Evolutionary conservation across 2,888 invertebrate species (phyloP).

Genomic region (Eueremaeus valkanovi): DNA sequence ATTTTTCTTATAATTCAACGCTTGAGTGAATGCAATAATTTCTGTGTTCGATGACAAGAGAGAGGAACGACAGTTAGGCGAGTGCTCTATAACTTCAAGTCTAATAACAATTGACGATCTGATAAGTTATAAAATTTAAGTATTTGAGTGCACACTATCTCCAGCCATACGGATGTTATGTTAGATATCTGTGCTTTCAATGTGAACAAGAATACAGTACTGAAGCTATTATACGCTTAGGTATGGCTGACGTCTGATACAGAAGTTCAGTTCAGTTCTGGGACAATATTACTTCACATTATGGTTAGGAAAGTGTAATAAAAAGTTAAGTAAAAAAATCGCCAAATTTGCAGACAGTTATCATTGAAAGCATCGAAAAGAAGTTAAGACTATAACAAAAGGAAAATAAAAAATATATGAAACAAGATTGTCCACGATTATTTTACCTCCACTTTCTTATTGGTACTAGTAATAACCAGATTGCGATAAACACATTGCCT

Average conservation of each 20-base stretch:
- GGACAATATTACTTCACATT: not conserved
- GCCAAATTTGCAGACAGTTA: constrained; percentile 27
- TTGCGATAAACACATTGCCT: too few relatives aligned
- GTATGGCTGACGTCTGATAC: too few relatives aligned
- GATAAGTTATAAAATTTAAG: constrained; percentile 33
- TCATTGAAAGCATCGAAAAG: not conserved
- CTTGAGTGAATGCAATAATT: constrained; percentile 1
- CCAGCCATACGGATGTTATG: not conserved
- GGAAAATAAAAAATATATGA: not conserved
- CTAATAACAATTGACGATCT: constrained; percentile 24
- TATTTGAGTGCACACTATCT: constrained; percentile 21
- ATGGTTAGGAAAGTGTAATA: constrained; percentile 13
- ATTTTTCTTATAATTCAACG: not conserved
- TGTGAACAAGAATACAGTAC: not conserved
- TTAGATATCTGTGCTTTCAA: not conserved
- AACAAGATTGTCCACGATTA: not conserved
- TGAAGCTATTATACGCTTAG: too few relatives aligned
- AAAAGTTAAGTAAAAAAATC: not conserved
- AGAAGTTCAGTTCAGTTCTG: not conserved
- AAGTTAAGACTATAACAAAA: not conserved
- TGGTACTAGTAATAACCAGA: too few relatives aligned
- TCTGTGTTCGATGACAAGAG: not conserved
- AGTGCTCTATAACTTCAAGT: constrained; percentile 14
- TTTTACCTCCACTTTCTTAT: too few relatives aligned
- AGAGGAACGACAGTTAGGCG: not conserved